These are phyloP conservation scores for Discoglossus pictus DNA, from an alignment of 2,797 vertebrate genomes.

Conservation along the genomic window DNA sequence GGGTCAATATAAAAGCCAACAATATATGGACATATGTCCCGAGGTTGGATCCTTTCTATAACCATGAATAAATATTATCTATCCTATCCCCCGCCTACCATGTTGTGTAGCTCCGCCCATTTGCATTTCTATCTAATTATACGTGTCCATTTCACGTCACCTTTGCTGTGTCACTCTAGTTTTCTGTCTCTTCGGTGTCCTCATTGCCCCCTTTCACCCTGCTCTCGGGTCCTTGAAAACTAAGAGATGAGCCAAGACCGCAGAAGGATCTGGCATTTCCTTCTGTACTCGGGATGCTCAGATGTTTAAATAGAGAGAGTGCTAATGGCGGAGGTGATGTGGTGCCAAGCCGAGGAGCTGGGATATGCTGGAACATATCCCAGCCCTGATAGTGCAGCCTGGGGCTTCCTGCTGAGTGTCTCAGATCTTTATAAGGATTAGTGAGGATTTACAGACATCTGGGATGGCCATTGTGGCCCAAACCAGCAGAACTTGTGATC, in stretches of 20 bases:
- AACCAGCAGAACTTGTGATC: too few species aligned
- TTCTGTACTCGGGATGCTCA: conserved; percentile 33
- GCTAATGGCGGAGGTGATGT: conserved; percentile 32
- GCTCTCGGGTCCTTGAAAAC: conserved; percentile 45
- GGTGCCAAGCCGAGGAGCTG: neutral
- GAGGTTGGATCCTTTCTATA: too few species aligned
- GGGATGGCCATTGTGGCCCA: neutral
- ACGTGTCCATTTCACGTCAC: too few species aligned
- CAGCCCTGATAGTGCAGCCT: neutral
- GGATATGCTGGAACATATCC: neutral
- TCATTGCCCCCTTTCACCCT: conserved; percentile 22
- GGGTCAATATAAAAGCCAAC: too few species aligned
- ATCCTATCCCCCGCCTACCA: too few species aligned
- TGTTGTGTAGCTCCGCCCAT: too few species aligned
- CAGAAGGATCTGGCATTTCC: conserved; percentile 49
- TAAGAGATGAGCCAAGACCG: conserved; percentile 27
- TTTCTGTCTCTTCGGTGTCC: conserved; percentile 23
- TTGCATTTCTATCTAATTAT: too few species aligned
- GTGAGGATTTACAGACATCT: neutral
- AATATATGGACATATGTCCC: too few species aligned
- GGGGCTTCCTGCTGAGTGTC: conserved; percentile 6
- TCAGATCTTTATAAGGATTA: conserved; percentile 54
- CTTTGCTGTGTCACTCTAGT: too few species aligned
- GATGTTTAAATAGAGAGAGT: conserved; percentile 46
- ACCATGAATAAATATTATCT: too few species aligned